Conservation (phyloP, 2,888 invertebrate genomes). For the Diabrotica balteata region DNA sequence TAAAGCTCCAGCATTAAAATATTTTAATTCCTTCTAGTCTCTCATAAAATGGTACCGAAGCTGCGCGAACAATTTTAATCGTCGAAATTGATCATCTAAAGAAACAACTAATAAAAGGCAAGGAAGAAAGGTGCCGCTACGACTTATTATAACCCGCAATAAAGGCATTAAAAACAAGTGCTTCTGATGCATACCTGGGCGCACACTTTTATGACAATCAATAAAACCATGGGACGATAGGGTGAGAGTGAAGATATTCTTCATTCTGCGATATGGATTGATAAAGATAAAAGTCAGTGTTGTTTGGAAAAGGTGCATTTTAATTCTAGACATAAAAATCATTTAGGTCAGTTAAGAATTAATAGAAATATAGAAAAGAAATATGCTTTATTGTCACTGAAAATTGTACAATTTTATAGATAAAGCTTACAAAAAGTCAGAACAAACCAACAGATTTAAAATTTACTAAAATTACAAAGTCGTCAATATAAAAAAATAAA, state of each 20-base stretch:
- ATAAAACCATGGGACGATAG: slow-evolving; percentile 32
- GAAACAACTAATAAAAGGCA: slow-evolving; percentile 39
- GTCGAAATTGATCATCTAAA: slow-evolving; percentile 35
- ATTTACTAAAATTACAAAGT: no score
- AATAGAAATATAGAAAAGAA: no score
- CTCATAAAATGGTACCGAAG: slow-evolving; percentile 27
- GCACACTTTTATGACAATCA: slow-evolving; percentile 34
- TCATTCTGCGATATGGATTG: slow-evolving; percentile 6
- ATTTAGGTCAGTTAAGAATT: no score
- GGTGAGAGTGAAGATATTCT: not conserved
- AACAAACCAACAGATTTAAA: no score
- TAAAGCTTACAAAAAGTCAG: no score
- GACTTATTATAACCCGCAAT: slow-evolving; percentile 46
- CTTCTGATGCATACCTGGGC: slow-evolving; percentile 52
- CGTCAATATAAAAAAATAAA: no score
- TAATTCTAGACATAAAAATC: no score
- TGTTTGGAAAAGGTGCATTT: no score
- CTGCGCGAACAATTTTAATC: slow-evolving; percentile 28
- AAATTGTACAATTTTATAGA: no score
- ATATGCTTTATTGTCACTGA: no score
- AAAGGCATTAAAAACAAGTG: slow-evolving; percentile 59
- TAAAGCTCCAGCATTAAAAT: slow-evolving; percentile 17
- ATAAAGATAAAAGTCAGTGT: not conserved
- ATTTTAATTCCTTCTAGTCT: slow-evolving; percentile 13
- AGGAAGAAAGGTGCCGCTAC: slow-evolving; percentile 39